These are phyloP conservation scores for Anthopleura xanthogrammica DNA, from an alignment of 92 coral and sea anemone genomes.

Conservation along the genomic window DNA sequence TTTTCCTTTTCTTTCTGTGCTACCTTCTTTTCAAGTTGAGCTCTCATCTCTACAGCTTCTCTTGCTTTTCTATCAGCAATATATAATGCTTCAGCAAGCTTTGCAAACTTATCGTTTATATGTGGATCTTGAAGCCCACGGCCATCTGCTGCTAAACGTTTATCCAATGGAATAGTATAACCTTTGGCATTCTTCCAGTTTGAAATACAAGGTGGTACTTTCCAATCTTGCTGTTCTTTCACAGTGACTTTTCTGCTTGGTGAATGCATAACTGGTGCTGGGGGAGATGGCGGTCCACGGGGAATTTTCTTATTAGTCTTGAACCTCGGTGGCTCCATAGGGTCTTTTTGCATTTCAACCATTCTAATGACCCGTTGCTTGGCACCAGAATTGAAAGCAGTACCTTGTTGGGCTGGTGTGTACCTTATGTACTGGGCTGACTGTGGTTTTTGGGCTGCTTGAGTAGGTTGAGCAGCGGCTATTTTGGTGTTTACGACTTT, in stretches of 20 bases:
- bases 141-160: constrained; percentile 97
- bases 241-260: constrained; percentile 99
- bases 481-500: constrained; percentile 88
- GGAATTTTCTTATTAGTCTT: constrained; percentile 99
- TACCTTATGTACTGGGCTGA: constrained; percentile 97
- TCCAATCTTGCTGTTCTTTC: constrained; percentile 99
- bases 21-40: constrained; percentile 88
- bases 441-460: constrained; percentile 84
- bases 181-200: constrained; percentile 99
- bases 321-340: constrained; percentile 99
- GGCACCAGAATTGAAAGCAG: constrained; percentile 96
- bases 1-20: constrained; percentile 94
- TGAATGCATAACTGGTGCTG: constrained; percentile 99
- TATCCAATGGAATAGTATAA: constrained; percentile 95
- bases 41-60: constrained; percentile 94
- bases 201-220: constrained; percentile 98
- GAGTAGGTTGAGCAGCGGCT: constrained; percentile 98
- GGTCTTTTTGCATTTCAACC: constrained; percentile 98
- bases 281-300: constrained; percentile 97
- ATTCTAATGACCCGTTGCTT: constrained; percentile 94
- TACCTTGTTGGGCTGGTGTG: constrained; percentile 97
- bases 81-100: constrained; percentile 95
- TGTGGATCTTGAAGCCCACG: constrained; percentile 98
- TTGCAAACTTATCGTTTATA: constrained; percentile 98
- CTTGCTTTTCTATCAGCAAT: constrained; percentile 99